Evolutionary conservation across 2,797 vertebrate species (phyloP).

Genomic region (Hydrophis major): DNA sequence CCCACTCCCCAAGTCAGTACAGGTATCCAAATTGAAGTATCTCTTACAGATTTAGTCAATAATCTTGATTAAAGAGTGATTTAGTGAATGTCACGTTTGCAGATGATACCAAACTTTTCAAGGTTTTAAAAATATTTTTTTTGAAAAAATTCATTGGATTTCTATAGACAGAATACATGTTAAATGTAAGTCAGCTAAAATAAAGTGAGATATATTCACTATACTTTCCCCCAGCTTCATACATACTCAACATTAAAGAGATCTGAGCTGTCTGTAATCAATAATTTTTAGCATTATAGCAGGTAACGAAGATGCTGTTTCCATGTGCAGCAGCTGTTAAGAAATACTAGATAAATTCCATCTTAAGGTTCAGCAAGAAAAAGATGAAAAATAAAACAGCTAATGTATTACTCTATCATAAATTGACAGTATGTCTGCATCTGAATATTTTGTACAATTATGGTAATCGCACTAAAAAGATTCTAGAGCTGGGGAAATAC

Average conservation of each 20-base stretch:
- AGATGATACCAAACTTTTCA: not conserved
- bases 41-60: not conserved
- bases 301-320: not conserved
- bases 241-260: not conserved
- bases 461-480: not conserved
- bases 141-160: not conserved
- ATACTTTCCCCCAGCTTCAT: not conserved
- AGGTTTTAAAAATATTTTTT: not conserved
- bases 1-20: not conserved
- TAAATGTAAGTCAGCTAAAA: not conserved
- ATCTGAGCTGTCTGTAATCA: not conserved
- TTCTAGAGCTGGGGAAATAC: not conserved
- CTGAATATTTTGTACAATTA: not conserved
- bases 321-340: not conserved
- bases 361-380: not conserved
- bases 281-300: not conserved
- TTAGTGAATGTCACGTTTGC: not conserved
- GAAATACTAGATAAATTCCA: not conserved
- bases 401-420: not conserved
- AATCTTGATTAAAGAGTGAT: not conserved
- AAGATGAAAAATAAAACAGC: not conserved
- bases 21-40: not conserved
- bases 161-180: not conserved
- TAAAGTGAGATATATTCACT: not conserved
- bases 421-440: not conserved